Evolutionary conservation across 2,888 invertebrate species (phyloP), one percentile per base, ranked within the genome.

Genomic region (Pasiphila rectangulata): DNA sequence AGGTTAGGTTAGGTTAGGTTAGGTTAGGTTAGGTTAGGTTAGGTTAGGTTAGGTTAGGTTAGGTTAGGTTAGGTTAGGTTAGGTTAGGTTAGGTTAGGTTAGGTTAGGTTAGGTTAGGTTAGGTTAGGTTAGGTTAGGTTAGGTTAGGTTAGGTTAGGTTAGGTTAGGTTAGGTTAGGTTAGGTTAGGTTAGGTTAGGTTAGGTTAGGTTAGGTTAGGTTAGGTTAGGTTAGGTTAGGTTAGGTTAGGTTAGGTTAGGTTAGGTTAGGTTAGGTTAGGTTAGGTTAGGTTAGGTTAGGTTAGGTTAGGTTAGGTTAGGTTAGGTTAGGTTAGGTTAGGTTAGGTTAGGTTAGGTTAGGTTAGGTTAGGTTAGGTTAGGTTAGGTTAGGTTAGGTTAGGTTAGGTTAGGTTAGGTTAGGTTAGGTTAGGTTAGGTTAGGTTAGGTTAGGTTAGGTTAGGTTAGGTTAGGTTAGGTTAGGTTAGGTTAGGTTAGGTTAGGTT

Each of bases 361-460:
- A 23, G 23, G 23, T 23, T 23, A 23, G 23, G 23, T 23, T 23
- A 23, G 23, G 23, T 23, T 23, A 23, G 23, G 23, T 23, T 23
- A 23, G 23, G 23, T 23, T 23, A 23, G 23, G 23, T 23, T 23
- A 23, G 23, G 23, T 23, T 23, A 23, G 23, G n/a, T n/a, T 23
- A 23, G 23, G 23, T 23, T 23, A 23, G 23, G 23, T 23, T 23
- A 23, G 44, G 44, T 44, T 44, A 32, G 44, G 44, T 44, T 44
- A 32, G 44, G 44, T 44, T 44, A 32, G 44, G 44, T 44, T 20
- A 23, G 44, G 44, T 44, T 37, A 32, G 44, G 44, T 44, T 37
- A 32, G 43, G 44, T 44, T 37, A 32, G 44, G 44, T 44, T 44
- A 32, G 44, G 44, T 44, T 44, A 32, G 44, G 44, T 44, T 44